Conservation (phyloP, 2,113 vertebrate species). For the Rhinichthys klamathensis region DNA sequence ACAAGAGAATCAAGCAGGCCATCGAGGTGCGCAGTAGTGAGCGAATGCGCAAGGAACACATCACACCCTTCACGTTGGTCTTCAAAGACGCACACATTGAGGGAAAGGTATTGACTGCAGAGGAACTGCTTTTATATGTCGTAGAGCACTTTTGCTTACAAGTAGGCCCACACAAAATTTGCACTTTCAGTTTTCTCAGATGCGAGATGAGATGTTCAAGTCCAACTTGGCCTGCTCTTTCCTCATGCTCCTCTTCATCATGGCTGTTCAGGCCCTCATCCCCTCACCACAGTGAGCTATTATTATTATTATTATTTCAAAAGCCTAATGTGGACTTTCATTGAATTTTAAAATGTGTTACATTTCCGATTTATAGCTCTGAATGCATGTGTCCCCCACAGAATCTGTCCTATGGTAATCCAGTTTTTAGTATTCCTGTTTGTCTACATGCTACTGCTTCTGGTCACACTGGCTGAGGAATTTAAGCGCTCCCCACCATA, state of each 20-base stretch:
- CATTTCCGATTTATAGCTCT: neutral
- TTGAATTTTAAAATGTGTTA: neutral
- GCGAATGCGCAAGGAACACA: conserved; percentile 73
- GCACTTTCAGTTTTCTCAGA: conserved; percentile 85
- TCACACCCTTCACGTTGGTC: conserved; percentile 70
- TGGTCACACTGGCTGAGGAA: conserved; percentile 89
- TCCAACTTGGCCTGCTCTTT: conserved; percentile 93
- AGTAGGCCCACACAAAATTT: neutral
- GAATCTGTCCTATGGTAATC: conserved; percentile 80
- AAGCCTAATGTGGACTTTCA: neutral
- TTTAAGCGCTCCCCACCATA: conserved; percentile 86
- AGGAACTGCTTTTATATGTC: neutral
- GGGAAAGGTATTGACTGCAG: conserved; percentile 64
- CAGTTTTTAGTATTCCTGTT: conserved; percentile 83
- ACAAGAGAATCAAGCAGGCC: conserved; percentile 73
- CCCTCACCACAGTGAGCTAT: conserved; percentile 83
- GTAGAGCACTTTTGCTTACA: neutral
- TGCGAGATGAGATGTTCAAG: conserved; percentile 95
- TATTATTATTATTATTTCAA: conserved; percentile 4
- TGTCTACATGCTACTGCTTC: conserved; percentile 82
- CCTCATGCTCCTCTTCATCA: conserved; percentile 88
- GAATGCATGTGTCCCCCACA: conserved; percentile 54
- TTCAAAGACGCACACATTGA: conserved; percentile 77
- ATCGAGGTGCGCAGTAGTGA: conserved; percentile 76
- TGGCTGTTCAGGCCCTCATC: conserved; percentile 85